phyloP scores from a whole-genome alignment of 2,797 vertebrate genomes.

The Halcyon chelicuti region DNA sequence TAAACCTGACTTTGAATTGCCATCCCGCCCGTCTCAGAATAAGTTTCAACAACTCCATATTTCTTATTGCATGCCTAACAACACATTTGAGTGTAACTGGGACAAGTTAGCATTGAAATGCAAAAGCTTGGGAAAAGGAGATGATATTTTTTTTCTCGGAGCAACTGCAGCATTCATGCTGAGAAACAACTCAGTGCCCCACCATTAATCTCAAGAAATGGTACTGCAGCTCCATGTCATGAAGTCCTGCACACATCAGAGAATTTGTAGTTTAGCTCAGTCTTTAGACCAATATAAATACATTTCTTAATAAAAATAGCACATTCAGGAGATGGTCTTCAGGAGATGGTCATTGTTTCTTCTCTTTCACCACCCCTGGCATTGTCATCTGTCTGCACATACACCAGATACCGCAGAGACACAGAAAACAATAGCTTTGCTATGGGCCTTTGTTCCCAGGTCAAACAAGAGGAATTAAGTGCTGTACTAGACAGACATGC shows the following conservation, averaged over 20 bases:
- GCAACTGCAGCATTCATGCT: neutral
- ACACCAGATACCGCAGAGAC: neutral
- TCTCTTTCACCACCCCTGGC: neutral
- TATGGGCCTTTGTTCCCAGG: neutral
- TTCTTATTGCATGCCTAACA: slow-evolving; percentile 31
- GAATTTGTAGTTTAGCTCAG: neutral
- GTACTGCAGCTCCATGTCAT: neutral
- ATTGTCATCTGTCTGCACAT: neutral
- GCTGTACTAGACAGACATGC: neutral
- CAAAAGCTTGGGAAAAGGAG: neutral
- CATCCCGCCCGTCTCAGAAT: slow-evolving; percentile 21
- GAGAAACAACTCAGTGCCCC: neutral
- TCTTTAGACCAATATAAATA: neutral
- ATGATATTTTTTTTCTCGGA: neutral
- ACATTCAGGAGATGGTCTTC: neutral
- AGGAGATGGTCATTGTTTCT: neutral
- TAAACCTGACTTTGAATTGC: slow-evolving; percentile 28
- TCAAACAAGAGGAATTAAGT: neutral
- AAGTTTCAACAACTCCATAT: slow-evolving; percentile 28
- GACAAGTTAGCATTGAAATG: slow-evolving; percentile 24
- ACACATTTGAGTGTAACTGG: slow-evolving; percentile 19
- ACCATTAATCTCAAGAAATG: neutral
- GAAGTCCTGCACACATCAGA: neutral
- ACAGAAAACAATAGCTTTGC: neutral
- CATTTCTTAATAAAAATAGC: neutral